Base-by-base conservation (phyloP, 2,113 vertebrate genomes). In the Etheostoma cragini region DNA sequence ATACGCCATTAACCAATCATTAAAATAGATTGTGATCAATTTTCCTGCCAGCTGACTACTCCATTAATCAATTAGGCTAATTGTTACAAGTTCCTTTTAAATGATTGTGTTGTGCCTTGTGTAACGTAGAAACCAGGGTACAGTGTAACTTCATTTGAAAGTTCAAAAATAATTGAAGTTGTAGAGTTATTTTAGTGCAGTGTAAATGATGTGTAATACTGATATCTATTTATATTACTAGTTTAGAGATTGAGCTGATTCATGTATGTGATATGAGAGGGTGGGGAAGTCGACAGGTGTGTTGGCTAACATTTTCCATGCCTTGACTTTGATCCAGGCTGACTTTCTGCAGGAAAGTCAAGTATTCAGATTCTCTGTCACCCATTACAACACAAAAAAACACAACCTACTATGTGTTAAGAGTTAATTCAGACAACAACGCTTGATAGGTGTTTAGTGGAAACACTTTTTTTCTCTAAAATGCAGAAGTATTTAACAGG, bases 311-410 rank as follows among this genome's bases (percentile, higher is more conserved):
- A 53, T 73, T 72, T 71, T 79, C 80, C 70, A 53, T 12, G 38
- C 19, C 15, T 68, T 52, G 78, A 84, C 77, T 87, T 87, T 74
- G 79, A 73, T 68, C 53, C 58, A 24, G 22, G 42, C 79, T 68
- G 61, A 76, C 78, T 75, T 74, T 68, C 68, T 68, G 30, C n/a
- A 12, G 61, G 30, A 71, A 76, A 68, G 72, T 79, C 60, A 80
- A 46, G 72, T 69, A 56, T 42, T 64, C 15, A 69, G 52, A 49
- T 26, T 58, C 54, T 33, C 24, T 1, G 67, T 66, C 68, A 77
- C 33, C 10, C 60, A 14, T 70, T 75, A 45, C 17, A 15, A 72
- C 62, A 30, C 60, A 49, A 6, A 45, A 45, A 42, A 26, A 64
- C 60, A 57, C 22, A 8, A 33, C 26, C 15, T 56, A 16, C 47